A percentile compares a stretch with the other conserved stretches of the same genome.
Conservation (phyloP, 2,888 invertebrate species). For the Glaucopsyche alexis region DNA sequence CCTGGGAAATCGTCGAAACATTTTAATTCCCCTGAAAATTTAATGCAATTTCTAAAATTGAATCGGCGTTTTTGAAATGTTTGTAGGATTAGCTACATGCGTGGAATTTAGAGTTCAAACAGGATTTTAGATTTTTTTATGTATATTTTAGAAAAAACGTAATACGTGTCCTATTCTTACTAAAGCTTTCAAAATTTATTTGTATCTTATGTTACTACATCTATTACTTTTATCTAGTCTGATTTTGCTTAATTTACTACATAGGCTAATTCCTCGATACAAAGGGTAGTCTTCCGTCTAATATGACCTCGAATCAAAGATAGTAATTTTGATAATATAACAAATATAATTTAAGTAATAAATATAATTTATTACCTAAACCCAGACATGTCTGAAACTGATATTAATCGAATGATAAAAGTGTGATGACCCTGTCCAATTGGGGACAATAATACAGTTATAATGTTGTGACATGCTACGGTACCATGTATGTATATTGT, state of each 20-base stretch:
- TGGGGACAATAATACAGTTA: not conserved
- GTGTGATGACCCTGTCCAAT: not conserved
- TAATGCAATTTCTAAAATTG: not conserved
- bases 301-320: no score
- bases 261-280: no score
- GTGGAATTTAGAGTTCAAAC: not conserved
- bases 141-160: not conserved
- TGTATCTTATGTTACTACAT: no score
- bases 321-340: no score
- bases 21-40: not conserved
- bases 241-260: no score
- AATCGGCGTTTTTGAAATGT: not conserved
- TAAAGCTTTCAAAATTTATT: no score
- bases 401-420: slow-evolving; percentile 16
- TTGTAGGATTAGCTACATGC: not conserved
- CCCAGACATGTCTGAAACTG: not conserved
- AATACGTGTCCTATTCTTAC: no score
- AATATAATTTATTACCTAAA: no score
- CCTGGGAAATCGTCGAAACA: not conserved
- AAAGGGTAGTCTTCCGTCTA: no score
- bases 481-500: not conserved
- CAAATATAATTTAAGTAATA: no score
- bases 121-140: no score
- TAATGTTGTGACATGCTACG: not conserved
- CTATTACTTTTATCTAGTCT: no score